Evolutionary conservation across 2,113 vertebrate species (phyloP).

Genomic region (Rattus norvegicus): GRCr8 NC_086031.1:75325001-75325500

Average conservation of each 20-base stretch:
- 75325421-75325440: background rate
- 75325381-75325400: background rate
- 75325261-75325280: background rate
- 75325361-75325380: background rate
- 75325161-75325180: background rate
- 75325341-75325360: background rate
- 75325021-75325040: conserved; percentile 32
- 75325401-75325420: background rate
- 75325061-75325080: background rate
- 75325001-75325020: conserved; percentile 19
- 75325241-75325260: background rate
- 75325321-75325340: background rate
- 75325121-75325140: background rate
- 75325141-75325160: background rate
- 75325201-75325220: background rate
- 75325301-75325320: background rate
- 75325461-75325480: background rate
- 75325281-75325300: background rate
- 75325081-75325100: background rate
- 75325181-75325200: background rate
- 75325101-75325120: background rate
- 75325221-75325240: background rate
- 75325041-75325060: conserved; percentile 18
- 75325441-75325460: background rate
- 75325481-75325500: background rate